Evolutionary conservation across 2,797 vertebrate species (phyloP), one percentile per base, ranked within the genome.

Genomic region (Sebastes taczanowskii): DNA sequence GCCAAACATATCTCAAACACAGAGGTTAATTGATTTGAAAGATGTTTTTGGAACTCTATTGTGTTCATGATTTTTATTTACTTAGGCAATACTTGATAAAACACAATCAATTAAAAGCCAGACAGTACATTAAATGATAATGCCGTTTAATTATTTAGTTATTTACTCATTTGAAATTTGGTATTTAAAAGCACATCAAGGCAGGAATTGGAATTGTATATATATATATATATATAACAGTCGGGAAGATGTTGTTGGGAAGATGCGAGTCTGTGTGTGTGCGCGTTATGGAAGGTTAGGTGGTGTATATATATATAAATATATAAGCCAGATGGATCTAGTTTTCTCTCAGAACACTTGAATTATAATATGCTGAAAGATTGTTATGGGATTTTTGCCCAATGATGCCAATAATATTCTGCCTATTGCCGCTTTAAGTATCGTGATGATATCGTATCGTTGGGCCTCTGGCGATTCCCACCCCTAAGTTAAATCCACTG

Each of bases 71-170:
- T 65, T 76, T 72, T 69, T 22, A 22, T 60, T 77, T 53, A 75
- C 71, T 58, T 62, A 69, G 30, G 27, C 49, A 73, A 68, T 81
- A 81, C 32, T 56, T 85, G 71, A 80, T 82, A 29, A 87, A 78
- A 72, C 23, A 20, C 29, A 58, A 80, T 80, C 70, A 87, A 87
- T 92, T 85, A 83, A 83, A 85, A 91, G 16, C 3, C 23, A 27
- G 35, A 78, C 18, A 84, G 34, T 80, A 56, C 77, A 88, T 88
- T 81, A 88, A 88, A 83, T 79, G 75, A 83, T 82, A 86, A 80
- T 81, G 4, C 7, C 11, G 11, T 66, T 83, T 49, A 77, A 83
- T 88, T 78, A 77, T 80, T 67, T 74, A 42, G 27, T 71, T 14
- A 62, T 56, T 71, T 29, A 69, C 35, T 82, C 9, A 87, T 87